These are phyloP conservation scores for Cariama cristata DNA, from an alignment of 2,113 vertebrate genomes.

Conservation along the genomic window DNA sequence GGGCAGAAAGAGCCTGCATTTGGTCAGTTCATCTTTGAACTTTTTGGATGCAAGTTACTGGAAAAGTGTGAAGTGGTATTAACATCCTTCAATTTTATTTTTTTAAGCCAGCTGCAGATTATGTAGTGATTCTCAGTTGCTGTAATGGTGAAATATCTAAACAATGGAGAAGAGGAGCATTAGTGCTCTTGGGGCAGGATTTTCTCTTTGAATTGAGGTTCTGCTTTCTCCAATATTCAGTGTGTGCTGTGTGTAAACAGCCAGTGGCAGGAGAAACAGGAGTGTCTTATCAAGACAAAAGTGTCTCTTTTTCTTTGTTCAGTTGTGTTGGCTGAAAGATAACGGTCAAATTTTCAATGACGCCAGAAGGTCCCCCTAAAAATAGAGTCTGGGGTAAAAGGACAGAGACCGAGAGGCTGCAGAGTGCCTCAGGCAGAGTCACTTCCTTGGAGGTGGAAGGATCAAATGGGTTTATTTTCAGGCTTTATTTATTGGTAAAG, in stretches of 20 bases:
- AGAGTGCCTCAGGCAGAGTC: not conserved
- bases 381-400: not conserved
- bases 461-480: not conserved
- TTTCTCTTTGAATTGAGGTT: not conserved
- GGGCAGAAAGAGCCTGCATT: not conserved
- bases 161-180: not conserved
- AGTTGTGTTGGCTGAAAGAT: not conserved
- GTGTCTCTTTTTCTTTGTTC: not conserved
- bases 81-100: not conserved
- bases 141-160: not conserved
- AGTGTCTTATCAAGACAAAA: not conserved
- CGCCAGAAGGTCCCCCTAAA: not conserved
- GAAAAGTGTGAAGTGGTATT: not conserved
- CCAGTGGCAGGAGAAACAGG: not conserved
- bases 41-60: not conserved
- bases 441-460: not conserved
- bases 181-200: not conserved
- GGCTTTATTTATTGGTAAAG: not conserved
- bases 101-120: not conserved
- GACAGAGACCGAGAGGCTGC: not conserved
- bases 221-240: not conserved
- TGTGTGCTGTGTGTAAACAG: not conserved
- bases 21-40: not conserved
- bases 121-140: not conserved
- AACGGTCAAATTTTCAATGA: not conserved